A percentile compares a stretch with the other conserved stretches of the same genome.
phyloP scores from a whole-genome alignment of 2,113 vertebrate species.

The Poeciliopsis prolifica region DNA sequence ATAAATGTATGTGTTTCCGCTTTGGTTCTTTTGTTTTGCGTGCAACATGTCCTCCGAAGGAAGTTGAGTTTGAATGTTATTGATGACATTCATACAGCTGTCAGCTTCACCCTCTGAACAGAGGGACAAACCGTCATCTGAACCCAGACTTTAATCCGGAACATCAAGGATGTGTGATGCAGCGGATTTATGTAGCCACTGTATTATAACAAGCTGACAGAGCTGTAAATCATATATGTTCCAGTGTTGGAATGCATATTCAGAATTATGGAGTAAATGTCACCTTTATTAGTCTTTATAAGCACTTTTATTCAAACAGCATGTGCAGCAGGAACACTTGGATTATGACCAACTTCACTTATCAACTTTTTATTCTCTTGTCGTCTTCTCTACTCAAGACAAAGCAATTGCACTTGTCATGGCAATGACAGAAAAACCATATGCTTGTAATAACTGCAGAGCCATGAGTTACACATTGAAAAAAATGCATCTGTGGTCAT shows the following conservation, averaged over 20 bases:
- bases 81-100: slow-evolving; percentile 44
- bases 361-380: slow-evolving; percentile 33
- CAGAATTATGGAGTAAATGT: slow-evolving; percentile 16
- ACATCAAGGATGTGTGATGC: slow-evolving; percentile 44
- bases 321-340: slow-evolving; percentile 25
- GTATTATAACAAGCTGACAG: slow-evolving; percentile 11
- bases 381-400: slow-evolving; percentile 19
- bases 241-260: slow-evolving; percentile 8
- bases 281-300: slow-evolving; percentile 32
- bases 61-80: slow-evolving; percentile 25
- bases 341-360: slow-evolving; percentile 34
- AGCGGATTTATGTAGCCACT: slow-evolving; percentile 45
- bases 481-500: slow-evolving; percentile 17
- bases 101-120: slow-evolving; percentile 1
- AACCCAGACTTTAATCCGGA: slow-evolving; percentile 32
- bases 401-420: slow-evolving; percentile 22
- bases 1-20: slow-evolving; percentile 3
- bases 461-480: slow-evolving; percentile 43
- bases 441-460: slow-evolving; percentile 49
- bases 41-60: slow-evolving; percentile 31
- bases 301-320: slow-evolving; percentile 17
- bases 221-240: slow-evolving; percentile 33
- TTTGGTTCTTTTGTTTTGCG: slow-evolving; percentile 22
- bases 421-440: slow-evolving; percentile 40
- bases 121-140: slow-evolving; percentile 14